Percentiles rank a stretch among this genome's conserved stretches.
Conservation (phyloP, 1,140 invertebrate genomes). For the Orius laevigatus region DNA sequence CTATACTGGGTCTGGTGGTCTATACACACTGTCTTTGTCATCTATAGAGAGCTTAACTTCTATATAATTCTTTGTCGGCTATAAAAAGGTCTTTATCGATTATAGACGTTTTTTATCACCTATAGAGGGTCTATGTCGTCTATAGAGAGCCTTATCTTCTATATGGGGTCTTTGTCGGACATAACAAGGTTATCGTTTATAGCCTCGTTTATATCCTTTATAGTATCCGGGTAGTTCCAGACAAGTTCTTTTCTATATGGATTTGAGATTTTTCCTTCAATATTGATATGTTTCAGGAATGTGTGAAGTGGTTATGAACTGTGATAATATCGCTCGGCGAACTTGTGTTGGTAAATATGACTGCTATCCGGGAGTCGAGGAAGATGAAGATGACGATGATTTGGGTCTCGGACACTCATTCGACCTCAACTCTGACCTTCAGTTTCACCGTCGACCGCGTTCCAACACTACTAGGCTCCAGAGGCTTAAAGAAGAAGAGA, state of each 20-base stretch:
- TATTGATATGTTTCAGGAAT: conserved; percentile 38
- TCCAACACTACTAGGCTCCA: conserved; percentile 84
- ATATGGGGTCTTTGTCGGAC: background rate
- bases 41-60: background rate
- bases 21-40: background rate
- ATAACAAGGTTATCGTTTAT: background rate
- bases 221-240: background rate
- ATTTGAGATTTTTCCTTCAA: background rate
- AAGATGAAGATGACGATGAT: conserved; percentile 58
- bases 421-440: conserved; percentile 42
- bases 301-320: conserved; percentile 61
- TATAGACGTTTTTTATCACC: background rate
- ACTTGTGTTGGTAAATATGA: conserved; percentile 41
- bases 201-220: background rate
- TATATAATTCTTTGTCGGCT: background rate
- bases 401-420: conserved; percentile 44
- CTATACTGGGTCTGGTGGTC: background rate
- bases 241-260: background rate
- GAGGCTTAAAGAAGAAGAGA: conserved; percentile 71
- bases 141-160: too few relatives aligned
- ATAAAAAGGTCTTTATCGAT: background rate
- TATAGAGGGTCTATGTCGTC: too few relatives aligned
- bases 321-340: conserved; percentile 49
- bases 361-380: conserved; percentile 56
- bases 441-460: conserved; percentile 33